Percentiles rank a stretch among this genome's conserved stretches.
These are phyloP conservation scores for Stramonita haemastoma DNA, from an alignment of 2,888 invertebrate species.

Conservation along the genomic window DNA sequence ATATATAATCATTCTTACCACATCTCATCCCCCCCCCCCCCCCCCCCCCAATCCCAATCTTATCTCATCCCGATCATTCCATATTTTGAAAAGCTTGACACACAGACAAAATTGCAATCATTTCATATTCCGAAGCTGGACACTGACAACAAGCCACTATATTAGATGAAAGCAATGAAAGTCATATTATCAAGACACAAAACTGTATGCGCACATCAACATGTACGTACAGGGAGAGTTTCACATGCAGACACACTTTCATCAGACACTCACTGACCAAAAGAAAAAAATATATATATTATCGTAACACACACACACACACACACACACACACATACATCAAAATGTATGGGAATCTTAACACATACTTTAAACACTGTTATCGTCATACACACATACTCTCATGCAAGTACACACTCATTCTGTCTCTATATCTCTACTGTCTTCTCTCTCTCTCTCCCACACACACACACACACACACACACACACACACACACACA, in stretches of 20 bases:
- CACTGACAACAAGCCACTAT: not conserved
- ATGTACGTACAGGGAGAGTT: too few species aligned
- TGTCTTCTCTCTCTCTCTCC: not conserved
- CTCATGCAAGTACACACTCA: not conserved
- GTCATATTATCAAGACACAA: too few species aligned
- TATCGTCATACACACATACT: not conserved
- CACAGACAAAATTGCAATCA: not conserved
- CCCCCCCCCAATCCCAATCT: too few species aligned
- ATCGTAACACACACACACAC: not conserved
- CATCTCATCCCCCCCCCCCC: too few species aligned
- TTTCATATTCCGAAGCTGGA: not conserved
- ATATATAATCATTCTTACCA: too few species aligned
- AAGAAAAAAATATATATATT: not conserved
- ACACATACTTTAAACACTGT: too few species aligned
- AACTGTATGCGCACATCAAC: too few species aligned
- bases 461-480: not conserved
- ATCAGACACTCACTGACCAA: not conserved
- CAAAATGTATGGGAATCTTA: not conserved
- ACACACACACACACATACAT: not conserved
- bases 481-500: not conserved
- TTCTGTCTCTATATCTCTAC: not conserved
- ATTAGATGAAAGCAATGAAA: too few species aligned
- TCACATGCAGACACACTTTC: not conserved
- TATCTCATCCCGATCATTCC: not conserved
- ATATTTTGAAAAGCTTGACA: not conserved